Evolutionary conservation across 2,888 invertebrate species (phyloP).

Genomic region (Marronus borbonicus): DNA sequence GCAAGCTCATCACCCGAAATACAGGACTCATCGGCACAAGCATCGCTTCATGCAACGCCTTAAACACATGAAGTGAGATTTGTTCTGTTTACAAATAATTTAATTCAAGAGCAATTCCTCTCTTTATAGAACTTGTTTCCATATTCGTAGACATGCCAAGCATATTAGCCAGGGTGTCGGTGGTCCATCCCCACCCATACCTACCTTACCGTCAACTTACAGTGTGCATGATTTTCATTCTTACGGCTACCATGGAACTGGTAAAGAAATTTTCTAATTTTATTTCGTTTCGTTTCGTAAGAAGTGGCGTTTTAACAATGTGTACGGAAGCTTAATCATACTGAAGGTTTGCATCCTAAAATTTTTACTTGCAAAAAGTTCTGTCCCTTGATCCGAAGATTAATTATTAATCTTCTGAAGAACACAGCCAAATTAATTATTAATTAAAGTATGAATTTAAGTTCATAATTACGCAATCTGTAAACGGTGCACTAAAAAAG

Average conservation of each 20-base stretch:
- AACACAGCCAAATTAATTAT: too few species aligned
- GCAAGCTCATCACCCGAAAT: constrained; percentile 80
- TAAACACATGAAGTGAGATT: constrained; percentile 93
- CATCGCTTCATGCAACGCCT: constrained; percentile 96
- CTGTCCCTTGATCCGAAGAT: too few species aligned
- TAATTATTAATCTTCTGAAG: too few species aligned
- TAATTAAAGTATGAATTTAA: too few species aligned
- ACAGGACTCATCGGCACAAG: constrained; percentile 94
- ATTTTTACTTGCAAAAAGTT: too few species aligned
- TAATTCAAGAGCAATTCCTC: constrained; percentile 54
- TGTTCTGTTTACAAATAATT: constrained; percentile 45
- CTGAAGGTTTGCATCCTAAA: neutral
- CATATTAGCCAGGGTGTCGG: constrained; percentile 76
- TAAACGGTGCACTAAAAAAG: too few species aligned
- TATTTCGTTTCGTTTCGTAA: neutral
- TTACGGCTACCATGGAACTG: constrained; percentile 85
- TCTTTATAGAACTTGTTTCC: constrained; percentile 86
- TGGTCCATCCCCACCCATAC: constrained; percentile 81
- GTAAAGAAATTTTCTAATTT: constrained; percentile 62
- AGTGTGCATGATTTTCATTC: constrained; percentile 97
- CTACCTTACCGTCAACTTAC: constrained; percentile 91
- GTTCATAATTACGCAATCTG: too few species aligned
- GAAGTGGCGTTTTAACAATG: neutral
- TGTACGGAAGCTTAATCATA: neutral
- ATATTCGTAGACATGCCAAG: constrained; percentile 89